A percentile compares a stretch with the other conserved stretches of the same genome.
Evolutionary conservation across 2,797 vertebrate genomes (phyloP).

Genomic region (Lutjanus campechanus): DNA sequence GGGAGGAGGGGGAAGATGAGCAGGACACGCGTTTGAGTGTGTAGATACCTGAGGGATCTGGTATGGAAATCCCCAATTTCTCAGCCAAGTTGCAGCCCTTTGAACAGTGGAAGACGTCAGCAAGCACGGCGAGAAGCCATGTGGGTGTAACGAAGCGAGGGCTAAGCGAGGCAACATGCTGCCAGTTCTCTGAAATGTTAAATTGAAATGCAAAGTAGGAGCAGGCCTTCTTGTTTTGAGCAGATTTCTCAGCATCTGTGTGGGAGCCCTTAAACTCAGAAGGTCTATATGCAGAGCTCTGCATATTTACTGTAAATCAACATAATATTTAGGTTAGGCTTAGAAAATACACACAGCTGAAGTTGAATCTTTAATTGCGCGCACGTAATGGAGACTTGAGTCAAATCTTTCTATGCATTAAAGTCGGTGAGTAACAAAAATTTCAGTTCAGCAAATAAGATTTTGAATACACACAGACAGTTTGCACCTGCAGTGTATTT

Average conservation of each 20-base stretch:
- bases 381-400: constrained; percentile 53
- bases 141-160: constrained; percentile 85
- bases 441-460: constrained; percentile 24
- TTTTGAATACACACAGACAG: constrained; percentile 1
- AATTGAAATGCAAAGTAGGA: constrained; percentile 89
- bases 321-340: constrained; percentile 79
- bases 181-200: constrained; percentile 88
- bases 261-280: constrained; percentile 81
- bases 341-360: constrained; percentile 64
- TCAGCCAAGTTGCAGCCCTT: constrained; percentile 81
- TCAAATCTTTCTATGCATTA: constrained; percentile 48
- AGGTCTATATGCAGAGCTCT: constrained; percentile 78
- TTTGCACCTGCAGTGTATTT: constrained; percentile 4
- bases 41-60: constrained; percentile 78
- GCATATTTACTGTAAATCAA: constrained; percentile 84
- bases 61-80: constrained; percentile 82
- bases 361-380: constrained; percentile 61
- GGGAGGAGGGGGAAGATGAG: constrained; percentile 51
- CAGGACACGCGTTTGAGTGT: constrained; percentile 71
- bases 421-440: constrained; percentile 39
- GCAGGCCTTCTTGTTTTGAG: constrained; percentile 82
- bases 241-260: constrained; percentile 87
- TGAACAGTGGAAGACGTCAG: constrained; percentile 81
- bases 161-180: constrained; percentile 84
- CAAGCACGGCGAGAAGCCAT: constrained; percentile 78